phyloP scores from a whole-genome alignment of 2,888 invertebrate genomes.

The Muschampia staudingeri region DNA sequence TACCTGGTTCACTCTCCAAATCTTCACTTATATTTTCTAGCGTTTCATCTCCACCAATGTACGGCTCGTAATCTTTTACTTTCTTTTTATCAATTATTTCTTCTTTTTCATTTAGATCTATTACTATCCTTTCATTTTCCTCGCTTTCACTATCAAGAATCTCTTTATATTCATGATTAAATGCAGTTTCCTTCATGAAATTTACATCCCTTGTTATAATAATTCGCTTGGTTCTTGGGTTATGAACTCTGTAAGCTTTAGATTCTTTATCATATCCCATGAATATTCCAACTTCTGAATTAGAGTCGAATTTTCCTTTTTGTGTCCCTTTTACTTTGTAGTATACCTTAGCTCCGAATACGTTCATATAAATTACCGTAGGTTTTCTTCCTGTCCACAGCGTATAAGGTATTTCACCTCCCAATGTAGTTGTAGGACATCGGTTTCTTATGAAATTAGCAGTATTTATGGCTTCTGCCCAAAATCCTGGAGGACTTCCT shows the following conservation, averaged over 20 bases:
- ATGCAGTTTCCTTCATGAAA: neutral
- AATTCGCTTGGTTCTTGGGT: neutral
- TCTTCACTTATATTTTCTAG: neutral
- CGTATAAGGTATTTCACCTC: conserved; percentile 53
- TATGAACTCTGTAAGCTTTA: conserved; percentile 7
- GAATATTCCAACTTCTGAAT: neutral
- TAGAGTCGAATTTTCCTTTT: conserved; percentile 5
- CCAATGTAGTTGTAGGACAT: conserved; percentile 3
- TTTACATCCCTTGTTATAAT: neutral
- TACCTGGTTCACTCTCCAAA: neutral
- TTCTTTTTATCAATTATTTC: neutral
- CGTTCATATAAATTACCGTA: conserved; percentile 56
- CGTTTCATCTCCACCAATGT: neutral
- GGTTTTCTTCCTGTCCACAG: conserved; percentile 56
- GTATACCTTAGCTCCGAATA: conserved; percentile 48
- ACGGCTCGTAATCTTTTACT: neutral
- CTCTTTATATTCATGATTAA: conserved; percentile 5
- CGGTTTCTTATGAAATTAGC: neutral
- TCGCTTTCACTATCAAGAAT: neutral
- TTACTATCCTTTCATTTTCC: neutral
- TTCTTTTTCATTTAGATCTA: neutral
- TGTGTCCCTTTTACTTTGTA: neutral
- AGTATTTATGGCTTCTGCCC: conserved; percentile 42
- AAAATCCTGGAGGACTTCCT: conserved; percentile 43
- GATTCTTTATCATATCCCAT: conserved; percentile 4